Base-by-base conservation (phyloP, 2,888 invertebrate genomes). In the Lydus trimaculatus region DNA sequence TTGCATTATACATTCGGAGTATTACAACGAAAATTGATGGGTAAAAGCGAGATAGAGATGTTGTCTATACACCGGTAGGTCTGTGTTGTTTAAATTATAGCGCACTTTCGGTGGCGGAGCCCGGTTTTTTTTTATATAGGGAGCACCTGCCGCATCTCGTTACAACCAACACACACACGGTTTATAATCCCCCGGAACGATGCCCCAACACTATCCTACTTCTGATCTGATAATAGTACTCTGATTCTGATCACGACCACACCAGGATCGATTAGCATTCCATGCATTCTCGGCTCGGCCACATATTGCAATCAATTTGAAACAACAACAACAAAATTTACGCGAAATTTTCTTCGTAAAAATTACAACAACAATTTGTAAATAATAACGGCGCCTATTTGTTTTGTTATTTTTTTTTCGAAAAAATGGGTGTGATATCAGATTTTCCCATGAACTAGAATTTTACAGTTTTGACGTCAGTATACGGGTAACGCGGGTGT, bases 201-300 rank as follows among this genome's bases (percentile, higher is more conserved):
- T 48, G 48, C 48, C 48, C 48, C 48, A 23, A 43, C 48, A 23
- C 52, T 39, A 31, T 61, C 23, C 33, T 43, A n/a, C 43, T 31
- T 31, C 56, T 39, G 64, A 23, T 64, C 58, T 58, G 48, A 64
- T 58, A 58, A 64, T 48, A 13, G 59, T 65, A 56, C 61, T 58
- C 31, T 33, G 65, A 61, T 61, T 63, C 62, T 58, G 63, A 67
- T 67, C 67, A 61, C 63, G 64, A 67, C 63, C 64, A 60, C 67
- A 67, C 63, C 64, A 33, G 60, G 63, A 63, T 63, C 67, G 64
- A 67, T 67, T 67, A 67, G 67, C 67, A 67, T 67, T 67, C 67
- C 66, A 66, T 66, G 43, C 64, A 64, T 59, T 43, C 63, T 36
- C 33, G 7, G 8, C 58, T 6, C 31, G 36, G 36, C 31, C 36